Evolutionary conservation across 2,888 invertebrate species (phyloP).

Genomic region (Meiosimyza platycephala): DNA sequence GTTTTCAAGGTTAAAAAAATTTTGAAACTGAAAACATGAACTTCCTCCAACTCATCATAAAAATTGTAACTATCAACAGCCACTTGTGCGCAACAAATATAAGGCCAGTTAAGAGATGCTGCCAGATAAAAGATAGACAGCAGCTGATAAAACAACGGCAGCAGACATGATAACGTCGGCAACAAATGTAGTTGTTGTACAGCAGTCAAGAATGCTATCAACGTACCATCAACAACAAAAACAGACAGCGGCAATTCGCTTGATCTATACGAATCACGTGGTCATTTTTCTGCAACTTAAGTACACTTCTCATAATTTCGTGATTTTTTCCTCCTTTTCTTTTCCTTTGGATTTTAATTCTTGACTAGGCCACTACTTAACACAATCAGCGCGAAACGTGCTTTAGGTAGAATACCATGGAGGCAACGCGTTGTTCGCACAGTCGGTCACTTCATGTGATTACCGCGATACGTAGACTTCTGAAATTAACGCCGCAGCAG

Average conservation of each 20-base stretch:
- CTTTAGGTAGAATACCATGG: neutral
- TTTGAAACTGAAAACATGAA: constrained; percentile 9
- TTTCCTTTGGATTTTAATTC: constrained; percentile 13
- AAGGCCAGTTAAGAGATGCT: neutral
- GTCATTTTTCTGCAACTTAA: constrained; percentile 37
- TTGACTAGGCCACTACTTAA: constrained; percentile 16
- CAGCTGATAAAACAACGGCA: constrained; percentile 1
- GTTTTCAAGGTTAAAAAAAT: constrained; percentile 11
- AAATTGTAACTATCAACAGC: constrained; percentile 28
- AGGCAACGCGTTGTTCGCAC: neutral
- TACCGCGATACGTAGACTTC: neutral
- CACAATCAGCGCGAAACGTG: constrained; percentile 32
- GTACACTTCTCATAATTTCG: constrained; percentile 21
- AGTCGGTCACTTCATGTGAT: neutral
- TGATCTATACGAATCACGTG: constrained; percentile 37
- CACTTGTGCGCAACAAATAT: neutral
- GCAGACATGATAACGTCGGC: neutral
- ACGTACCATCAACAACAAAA: constrained; percentile 19
- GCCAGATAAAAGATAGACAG: constrained; percentile 21
- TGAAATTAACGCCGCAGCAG: neutral
- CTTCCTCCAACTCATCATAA: constrained; percentile 18
- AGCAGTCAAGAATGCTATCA: constrained; percentile 29
- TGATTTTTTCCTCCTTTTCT: neutral
- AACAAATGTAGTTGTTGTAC: constrained; percentile 15
- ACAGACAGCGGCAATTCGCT: constrained; percentile 24